A percentile compares a stretch with the other conserved stretches of the same genome.
Evolutionary conservation across 1,140 invertebrate genomes (phyloP).

Genomic region (Condylostylus longicornis): DNA sequence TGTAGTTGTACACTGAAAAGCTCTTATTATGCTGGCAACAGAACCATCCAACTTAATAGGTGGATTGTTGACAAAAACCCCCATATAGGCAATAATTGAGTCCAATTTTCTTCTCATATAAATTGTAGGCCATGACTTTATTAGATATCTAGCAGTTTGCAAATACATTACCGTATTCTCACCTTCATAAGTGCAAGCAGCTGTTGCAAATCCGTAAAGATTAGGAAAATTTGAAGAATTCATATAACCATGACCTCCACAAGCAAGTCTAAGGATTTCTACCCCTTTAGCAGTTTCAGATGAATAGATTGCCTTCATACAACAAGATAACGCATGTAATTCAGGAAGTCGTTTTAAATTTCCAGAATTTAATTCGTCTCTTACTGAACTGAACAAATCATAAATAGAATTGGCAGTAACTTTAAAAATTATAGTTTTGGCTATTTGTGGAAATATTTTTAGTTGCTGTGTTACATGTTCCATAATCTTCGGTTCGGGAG

Average conservation of each 20-base stretch:
- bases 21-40: too few relatives aligned
- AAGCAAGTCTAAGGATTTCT: conserved; percentile 63
- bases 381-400: conserved; percentile 65
- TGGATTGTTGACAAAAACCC: too few relatives aligned
- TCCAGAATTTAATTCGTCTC: conserved; percentile 55
- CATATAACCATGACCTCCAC: conserved; percentile 90
- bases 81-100: too few relatives aligned
- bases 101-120: too few relatives aligned
- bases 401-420: conserved; percentile 59
- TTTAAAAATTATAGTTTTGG: conserved; percentile 58
- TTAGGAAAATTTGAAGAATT: conserved; percentile 65
- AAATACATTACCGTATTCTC: conserved; percentile 84
- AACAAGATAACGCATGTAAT: conserved; percentile 80
- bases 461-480: conserved; percentile 87
- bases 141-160: conserved; percentile 70
- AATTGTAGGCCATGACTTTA: too few relatives aligned
- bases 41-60: too few relatives aligned
- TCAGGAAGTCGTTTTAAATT: conserved; percentile 62
- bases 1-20: too few relatives aligned
- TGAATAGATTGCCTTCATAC: conserved; percentile 74
- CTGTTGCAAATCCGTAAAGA: conserved; percentile 62
- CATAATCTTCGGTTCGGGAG: conserved; percentile 71
- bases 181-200: conserved; percentile 85
- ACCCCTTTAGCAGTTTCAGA: conserved; percentile 53
- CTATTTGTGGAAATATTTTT: conserved; percentile 70